Base-by-base conservation (phyloP, 30 jellyfish, hydroid and myxozoan genomes). In the Chrysaora quinquecirrha region DNA sequence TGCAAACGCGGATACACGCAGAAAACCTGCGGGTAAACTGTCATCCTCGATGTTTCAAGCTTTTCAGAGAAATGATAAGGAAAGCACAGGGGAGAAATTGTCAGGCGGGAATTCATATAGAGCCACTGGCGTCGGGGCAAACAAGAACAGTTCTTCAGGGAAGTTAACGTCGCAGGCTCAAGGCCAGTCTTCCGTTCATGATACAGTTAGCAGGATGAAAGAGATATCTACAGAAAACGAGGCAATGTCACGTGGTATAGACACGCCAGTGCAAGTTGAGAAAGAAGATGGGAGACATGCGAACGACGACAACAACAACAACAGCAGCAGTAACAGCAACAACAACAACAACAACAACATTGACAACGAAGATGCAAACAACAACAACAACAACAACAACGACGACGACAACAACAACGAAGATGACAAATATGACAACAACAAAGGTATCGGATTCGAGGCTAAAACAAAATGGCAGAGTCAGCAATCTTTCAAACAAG, bases 371-470 rank as follows among this genome's bases (percentile, higher is more conserved):
- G 68, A 10, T 52, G 29, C 29, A 52, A 52, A 19, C 68, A 52
- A 52, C 68, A 52, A 52, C 58, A 52, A 9, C 68, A 52, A 52
- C 68, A 52, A 16, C 24, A 52, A 52, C 25, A 52, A 20, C 68
- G 29, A 52, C 27, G 16, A 43, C 58, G 16, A 43, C 58, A 43
- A 43, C 58, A 43, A 6, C 58, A 43, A 6, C 9, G 16, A 16
- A 9, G 16, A 43, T 16, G 16, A 16, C 58, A 43, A 43, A 7
- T 10, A 19, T 2, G 2, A 19, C 68, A 52, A 52, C 12, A 19
- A 3, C 27, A 52, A 16, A 52, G 29, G 25, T 20, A 9, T 10
- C 58, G 29, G 25, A 16, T 4, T 20, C 68, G 29, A 52, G 29
- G 29, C 9, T 20, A 19, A 52, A 16, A 3, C 68, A 52, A 52